Evolutionary conservation across 1,140 invertebrate genomes (phyloP).

Genomic region (Musca vetustissima): DNA sequence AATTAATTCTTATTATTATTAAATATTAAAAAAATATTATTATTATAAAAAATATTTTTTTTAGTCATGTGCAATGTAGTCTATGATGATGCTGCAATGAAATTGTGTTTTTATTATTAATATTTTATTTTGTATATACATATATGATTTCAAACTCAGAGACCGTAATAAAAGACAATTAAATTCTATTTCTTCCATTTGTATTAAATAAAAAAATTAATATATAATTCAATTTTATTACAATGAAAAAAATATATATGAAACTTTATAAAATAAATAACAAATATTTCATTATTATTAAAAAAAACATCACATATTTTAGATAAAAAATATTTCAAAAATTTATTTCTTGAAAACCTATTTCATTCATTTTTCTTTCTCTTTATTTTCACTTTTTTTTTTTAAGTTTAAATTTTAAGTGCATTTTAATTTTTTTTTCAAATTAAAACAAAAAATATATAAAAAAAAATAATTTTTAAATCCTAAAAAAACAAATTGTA

Average conservation of each 20-base stretch:
- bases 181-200: not conserved
- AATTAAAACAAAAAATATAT: not conserved
- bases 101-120: too few species aligned
- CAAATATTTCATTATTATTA: constrained; percentile 7
- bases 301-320: not conserved
- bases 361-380: constrained; percentile 6
- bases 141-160: too few species aligned
- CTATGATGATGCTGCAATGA: too few species aligned
- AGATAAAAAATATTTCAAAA: not conserved
- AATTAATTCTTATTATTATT: too few species aligned
- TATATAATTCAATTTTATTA: not conserved
- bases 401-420: constrained; percentile 19
- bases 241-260: not conserved
- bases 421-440: constrained; percentile 14
- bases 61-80: too few species aligned
- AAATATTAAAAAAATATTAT: too few species aligned
- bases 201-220: constrained; percentile 2
- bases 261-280: not conserved
- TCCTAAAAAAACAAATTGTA: constrained; percentile 3
- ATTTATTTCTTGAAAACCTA: constrained; percentile 1
- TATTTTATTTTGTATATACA: too few species aligned
- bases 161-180: too few species aligned
- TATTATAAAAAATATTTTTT: too few species aligned
- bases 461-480: constrained; percentile 9
- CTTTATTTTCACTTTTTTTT: not conserved